phyloP scores from a whole-genome alignment of 2,113 vertebrate genomes.

The Cynopterus brachyotis region DNA sequence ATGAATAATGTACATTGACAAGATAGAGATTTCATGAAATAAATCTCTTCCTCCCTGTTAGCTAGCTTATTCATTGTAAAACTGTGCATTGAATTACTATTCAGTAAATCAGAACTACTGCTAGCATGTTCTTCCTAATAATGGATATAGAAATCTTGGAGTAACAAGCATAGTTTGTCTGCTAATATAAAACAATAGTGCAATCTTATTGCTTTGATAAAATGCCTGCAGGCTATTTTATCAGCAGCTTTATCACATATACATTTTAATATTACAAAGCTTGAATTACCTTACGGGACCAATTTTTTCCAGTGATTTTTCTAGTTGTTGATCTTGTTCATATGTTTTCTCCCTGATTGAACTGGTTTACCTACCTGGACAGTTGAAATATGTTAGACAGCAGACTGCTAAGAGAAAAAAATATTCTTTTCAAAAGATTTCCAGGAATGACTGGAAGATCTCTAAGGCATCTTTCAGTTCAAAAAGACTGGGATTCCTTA shows the following conservation, averaged over 20 bases:
- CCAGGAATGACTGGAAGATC: neutral
- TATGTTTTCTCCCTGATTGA: neutral
- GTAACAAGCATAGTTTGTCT: neutral
- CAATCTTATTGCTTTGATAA: neutral
- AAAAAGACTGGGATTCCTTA: neutral
- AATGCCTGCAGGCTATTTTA: neutral
- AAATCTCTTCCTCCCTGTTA: neutral
- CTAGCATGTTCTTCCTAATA: neutral
- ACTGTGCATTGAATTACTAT: neutral
- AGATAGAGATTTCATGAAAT: neutral
- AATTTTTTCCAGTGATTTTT: neutral
- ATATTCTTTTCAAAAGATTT: neutral
- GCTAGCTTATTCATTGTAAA: neutral
- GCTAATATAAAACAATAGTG: neutral
- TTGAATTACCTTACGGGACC: neutral
- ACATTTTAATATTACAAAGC: conserved; percentile 12
- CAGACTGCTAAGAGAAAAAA: neutral
- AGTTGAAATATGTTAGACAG: neutral
- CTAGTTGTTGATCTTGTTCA: neutral
- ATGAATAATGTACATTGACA: neutral
- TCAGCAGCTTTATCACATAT: neutral
- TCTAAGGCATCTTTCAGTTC: neutral
- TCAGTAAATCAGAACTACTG: neutral
- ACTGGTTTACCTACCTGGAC: neutral
- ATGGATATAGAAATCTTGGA: neutral